These are phyloP conservation scores for Micrasema minimum DNA, from an alignment of 1,140 invertebrate species.

Conservation along the genomic window DNA sequence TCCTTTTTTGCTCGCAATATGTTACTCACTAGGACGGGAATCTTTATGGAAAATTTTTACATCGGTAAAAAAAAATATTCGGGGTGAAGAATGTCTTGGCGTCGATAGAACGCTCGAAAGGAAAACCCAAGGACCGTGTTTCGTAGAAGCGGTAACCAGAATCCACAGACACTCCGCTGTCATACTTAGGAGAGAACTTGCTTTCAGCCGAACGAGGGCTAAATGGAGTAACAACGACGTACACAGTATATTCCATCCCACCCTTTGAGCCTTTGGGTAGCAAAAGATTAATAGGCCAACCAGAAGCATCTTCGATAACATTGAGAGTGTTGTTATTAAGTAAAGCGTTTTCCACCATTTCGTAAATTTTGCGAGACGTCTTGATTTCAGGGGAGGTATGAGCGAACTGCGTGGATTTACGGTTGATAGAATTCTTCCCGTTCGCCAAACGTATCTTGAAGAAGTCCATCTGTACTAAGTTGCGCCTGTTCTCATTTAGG, in stretches of 20 bases:
- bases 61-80: conserved; percentile 75
- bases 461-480: conserved; percentile 75
- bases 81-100: conserved; percentile 68
- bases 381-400: conserved; percentile 65
- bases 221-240: conserved; percentile 68
- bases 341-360: conserved; percentile 63
- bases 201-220: too few relatives aligned
- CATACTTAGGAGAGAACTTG: conserved; percentile 28
- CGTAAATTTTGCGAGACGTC: conserved; percentile 63
- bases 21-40: too few relatives aligned
- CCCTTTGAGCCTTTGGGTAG: conserved; percentile 70
- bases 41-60: conserved; percentile 70
- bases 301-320: conserved; percentile 65
- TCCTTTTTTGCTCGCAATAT: conserved; percentile 56
- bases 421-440: conserved; percentile 72
- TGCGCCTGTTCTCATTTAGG: conserved; percentile 70
- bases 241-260: conserved; percentile 69
- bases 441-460: conserved; percentile 72
- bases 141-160: conserved; percentile 63
- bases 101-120: conserved; percentile 74
- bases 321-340: conserved; percentile 64
- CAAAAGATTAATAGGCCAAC: conserved; percentile 70
- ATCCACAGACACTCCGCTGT: conserved; percentile 51
- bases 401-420: conserved; percentile 63
- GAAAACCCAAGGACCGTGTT: conserved; percentile 72